Evolutionary conservation across 2,888 invertebrate species (phyloP).

Genomic region (Linnaemya vulpina): DNA sequence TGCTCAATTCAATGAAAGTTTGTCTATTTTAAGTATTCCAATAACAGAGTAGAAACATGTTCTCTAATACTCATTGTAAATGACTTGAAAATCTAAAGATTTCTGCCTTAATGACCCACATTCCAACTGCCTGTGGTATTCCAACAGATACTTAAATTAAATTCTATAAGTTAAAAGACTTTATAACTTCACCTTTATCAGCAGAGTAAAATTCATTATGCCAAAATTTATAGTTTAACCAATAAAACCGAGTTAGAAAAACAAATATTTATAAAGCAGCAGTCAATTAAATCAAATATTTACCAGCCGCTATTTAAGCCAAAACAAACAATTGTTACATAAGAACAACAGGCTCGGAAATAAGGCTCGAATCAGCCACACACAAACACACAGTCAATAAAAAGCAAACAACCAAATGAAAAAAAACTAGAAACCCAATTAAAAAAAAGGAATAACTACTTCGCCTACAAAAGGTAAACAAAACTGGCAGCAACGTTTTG

Average conservation of each 20-base stretch:
- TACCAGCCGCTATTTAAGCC: conserved; percentile 38
- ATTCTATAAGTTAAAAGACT: background rate
- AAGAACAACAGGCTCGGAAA: conserved; percentile 26
- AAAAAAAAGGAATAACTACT: conserved; percentile 14
- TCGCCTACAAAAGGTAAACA: conserved; percentile 16
- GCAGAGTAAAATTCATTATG: conserved; percentile 16
- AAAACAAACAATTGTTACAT: conserved; percentile 48
- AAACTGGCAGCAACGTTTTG: conserved; percentile 2
- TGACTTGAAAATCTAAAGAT: no score
- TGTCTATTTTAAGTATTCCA: no score
- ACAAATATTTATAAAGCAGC: background rate
- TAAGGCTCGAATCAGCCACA: conserved; percentile 36
- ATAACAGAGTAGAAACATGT: no score
- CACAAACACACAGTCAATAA: no score
- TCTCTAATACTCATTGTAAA: no score
- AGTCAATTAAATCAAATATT: conserved; percentile 57
- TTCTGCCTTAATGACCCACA: background rate
- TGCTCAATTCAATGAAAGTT: no score
- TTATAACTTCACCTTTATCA: conserved; percentile 17
- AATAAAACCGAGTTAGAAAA: background rate
- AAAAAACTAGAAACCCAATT: conserved; percentile 42
- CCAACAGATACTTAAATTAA: background rate
- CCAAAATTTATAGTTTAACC: conserved; percentile 7
- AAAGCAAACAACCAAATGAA: background rate
- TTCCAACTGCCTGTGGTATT: background rate